Percentiles rank a stretch among this genome's conserved stretches.
Conservation (phyloP, 2,888 invertebrate species). For the Lissonota sp. region DNA sequence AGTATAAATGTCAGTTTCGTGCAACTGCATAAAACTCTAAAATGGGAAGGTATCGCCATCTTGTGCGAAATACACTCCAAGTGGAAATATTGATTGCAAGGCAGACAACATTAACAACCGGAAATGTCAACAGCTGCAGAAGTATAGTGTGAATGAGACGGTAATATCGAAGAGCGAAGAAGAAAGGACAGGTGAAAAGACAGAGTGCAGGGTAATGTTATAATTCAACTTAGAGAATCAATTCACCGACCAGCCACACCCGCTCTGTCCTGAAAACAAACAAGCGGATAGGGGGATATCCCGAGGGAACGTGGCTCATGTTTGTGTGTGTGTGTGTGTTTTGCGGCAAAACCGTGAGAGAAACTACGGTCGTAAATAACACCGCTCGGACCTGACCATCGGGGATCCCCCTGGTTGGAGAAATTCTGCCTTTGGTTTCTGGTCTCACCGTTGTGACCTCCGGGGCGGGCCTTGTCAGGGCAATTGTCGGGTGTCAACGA, state of each 20-base stretch:
- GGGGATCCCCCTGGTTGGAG: conserved; percentile 41
- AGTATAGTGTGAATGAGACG: conserved; percentile 14
- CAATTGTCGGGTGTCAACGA: conserved; percentile 43
- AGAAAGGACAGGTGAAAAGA: not conserved
- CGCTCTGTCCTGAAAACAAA: conserved; percentile 48
- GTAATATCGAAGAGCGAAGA: conserved; percentile 22
- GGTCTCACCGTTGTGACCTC: conserved; percentile 37
- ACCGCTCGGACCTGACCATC: conserved; percentile 36
- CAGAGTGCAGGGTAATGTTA: conserved; percentile 65
- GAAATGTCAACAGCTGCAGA: conserved; percentile 64
- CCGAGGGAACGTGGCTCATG: conserved; percentile 17
- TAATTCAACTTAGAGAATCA: conserved; percentile 77
- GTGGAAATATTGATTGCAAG: conserved; percentile 37
- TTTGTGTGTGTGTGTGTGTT: conserved; percentile 20
- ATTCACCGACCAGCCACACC: conserved; percentile 69
- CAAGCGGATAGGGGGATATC: conserved; percentile 26
- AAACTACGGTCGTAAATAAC: conserved; percentile 60
- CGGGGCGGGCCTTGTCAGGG: conserved; percentile 35
- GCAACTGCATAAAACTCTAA: too few relatives aligned
- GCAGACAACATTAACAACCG: conserved; percentile 72
- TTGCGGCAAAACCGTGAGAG: conserved; percentile 42
- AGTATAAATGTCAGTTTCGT: conserved; percentile 69
- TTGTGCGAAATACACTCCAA: too few relatives aligned
- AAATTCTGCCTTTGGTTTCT: conserved; percentile 52
- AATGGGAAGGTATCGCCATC: too few relatives aligned